Evolutionary conservation across 2,888 invertebrate genomes (phyloP).

Genomic region (Icerya purchasi): DNA sequence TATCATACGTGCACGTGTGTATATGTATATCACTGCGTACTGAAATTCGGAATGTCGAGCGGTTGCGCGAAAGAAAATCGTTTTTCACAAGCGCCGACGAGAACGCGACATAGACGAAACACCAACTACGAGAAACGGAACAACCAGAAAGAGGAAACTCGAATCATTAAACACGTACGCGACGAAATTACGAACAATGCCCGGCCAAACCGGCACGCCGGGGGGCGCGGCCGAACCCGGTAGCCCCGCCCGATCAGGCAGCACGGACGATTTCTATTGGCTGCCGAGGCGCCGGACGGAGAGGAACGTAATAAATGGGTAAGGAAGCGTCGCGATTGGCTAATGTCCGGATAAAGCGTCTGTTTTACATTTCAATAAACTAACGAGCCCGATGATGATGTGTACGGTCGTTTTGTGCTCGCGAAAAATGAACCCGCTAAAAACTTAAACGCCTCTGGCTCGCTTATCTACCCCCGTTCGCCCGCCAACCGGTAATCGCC

Average conservation of each 20-base stretch:
- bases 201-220: background rate
- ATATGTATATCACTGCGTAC: too few species aligned
- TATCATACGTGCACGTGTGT: too few species aligned
- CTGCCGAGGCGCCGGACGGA: background rate
- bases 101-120: too few species aligned
- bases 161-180: background rate
- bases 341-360: slow-evolving; percentile 11
- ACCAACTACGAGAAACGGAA: background rate
- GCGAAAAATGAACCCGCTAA: too few species aligned
- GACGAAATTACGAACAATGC: background rate
- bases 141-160: background rate
- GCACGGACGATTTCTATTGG: background rate
- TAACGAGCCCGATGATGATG: too few species aligned
- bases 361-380: slow-evolving; percentile 13
- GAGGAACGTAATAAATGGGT: background rate
- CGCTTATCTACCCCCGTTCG: too few species aligned
- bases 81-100: too few species aligned
- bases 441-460: too few species aligned
- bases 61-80: too few species aligned
- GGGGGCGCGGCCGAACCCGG: background rate
- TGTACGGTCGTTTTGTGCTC: too few species aligned
- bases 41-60: too few species aligned
- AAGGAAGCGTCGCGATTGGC: slow-evolving; percentile 5
- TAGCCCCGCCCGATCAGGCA: background rate
- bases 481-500: too few species aligned